phyloP scores from a whole-genome alignment of 2,797 vertebrate genomes.

The Coranthus polyacanthus region DNA sequence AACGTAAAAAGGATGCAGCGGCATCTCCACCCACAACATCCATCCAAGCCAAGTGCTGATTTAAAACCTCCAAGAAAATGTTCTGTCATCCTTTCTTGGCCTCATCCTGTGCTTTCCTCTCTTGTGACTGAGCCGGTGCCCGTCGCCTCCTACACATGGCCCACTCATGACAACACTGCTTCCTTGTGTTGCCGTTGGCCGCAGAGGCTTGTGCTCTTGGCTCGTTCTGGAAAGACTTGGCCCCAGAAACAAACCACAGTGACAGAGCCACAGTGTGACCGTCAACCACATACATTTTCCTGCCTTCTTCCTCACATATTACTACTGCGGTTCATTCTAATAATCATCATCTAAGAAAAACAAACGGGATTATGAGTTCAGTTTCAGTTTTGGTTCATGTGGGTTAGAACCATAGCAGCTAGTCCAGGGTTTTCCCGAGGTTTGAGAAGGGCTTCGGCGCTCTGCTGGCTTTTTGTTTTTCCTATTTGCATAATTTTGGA shows the following conservation, averaged over 20 bases:
- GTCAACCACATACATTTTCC: conserved; percentile 8
- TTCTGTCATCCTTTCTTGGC: conserved; percentile 45
- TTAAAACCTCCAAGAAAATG: conserved; percentile 28
- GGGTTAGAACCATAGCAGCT: no score
- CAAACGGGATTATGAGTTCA: not conserved
- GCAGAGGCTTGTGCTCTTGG: conserved; percentile 34
- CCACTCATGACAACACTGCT: conserved; percentile 51
- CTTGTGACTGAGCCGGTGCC: conserved; percentile 47
- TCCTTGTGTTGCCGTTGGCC: conserved; percentile 65
- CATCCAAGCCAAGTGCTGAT: conserved; percentile 11
- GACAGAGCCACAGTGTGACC: conserved; percentile 16
- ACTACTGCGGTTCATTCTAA: not conserved
- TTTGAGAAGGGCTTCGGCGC: no score
- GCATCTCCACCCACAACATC: conserved; percentile 11
- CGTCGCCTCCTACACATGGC: conserved; percentile 40
- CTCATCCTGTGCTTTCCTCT: conserved; percentile 45
- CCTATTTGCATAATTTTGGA: no score
- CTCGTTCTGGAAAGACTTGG: conserved; percentile 43
- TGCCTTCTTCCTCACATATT: conserved; percentile 1
- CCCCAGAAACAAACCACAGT: conserved; percentile 20
- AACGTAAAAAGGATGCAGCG: conserved; percentile 5
- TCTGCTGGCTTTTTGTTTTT: no score
- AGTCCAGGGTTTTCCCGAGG: no score
- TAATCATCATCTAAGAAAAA: not conserved
- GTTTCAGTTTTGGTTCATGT: no score